Evolutionary conservation across 2,888 invertebrate species (phyloP), one percentile per base, ranked within the genome.

Genomic region (Bruchidius siliquastri): DNA sequence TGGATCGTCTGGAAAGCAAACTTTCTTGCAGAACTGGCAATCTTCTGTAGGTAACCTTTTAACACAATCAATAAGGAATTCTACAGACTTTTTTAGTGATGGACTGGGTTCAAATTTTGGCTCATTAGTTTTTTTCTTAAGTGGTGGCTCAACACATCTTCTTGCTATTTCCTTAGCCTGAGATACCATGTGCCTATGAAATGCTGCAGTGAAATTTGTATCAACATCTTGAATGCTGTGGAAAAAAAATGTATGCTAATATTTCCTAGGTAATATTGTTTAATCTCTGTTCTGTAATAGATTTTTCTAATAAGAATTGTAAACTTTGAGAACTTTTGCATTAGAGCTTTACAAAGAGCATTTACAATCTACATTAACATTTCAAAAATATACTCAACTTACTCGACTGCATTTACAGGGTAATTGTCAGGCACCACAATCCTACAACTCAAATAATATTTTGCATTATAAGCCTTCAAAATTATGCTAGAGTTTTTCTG

Each of bases 91-190:
- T 76, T 89, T 87, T 68, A 94, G 83, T 20, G 93, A 93, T 0
- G 92, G 91, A 67, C 86, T 87, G 0, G 91, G 90, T 74, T 88
- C 86, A 84, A 93, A 94, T 20, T 88, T 87, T 0, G 89, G 88
- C 75, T 88, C 88, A 77, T 88, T 88, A 66, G 83, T 81, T 75
- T 88, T 87, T 73, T 88, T 88, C 76, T 88, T 90, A 6, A 92
- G 78, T 0, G 93, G 92, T 3, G 92, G 90, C 81, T 93, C 91
- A 0, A 92, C 90, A 85, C 93, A 92, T 82, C 88, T 88, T 68
- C 93, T 88, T 0, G 91, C 91, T 74, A 92, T 90, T 86, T 94
- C 93, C 71, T 88, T 88, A 0, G 91, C 90, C 84, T 94, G 93
- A 0, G 89, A 91, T 74, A 89, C 83, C 77, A 93, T 88, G 83